Percentiles rank a stretch among this genome's conserved stretches.
phyloP scores from a whole-genome alignment of 2,797 vertebrate species.

The Mormyrus proboscirostris region DNA sequence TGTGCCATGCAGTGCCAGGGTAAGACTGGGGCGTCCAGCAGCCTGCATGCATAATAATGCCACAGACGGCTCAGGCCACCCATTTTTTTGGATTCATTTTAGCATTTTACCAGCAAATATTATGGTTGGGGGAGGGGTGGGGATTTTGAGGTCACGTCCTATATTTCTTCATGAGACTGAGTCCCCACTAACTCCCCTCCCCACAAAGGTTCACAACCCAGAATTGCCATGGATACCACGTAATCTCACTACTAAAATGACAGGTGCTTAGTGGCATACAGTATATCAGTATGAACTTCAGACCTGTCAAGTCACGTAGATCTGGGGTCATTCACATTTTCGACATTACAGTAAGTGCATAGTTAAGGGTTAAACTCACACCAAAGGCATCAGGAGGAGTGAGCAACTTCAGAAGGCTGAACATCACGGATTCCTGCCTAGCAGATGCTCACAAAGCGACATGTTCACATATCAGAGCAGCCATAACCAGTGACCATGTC shows the following conservation, averaged over 20 bases:
- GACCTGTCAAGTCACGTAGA: background rate
- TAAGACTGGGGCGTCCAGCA: background rate
- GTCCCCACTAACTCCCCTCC: background rate
- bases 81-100: no score
- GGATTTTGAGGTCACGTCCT: background rate
- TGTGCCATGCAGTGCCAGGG: background rate
- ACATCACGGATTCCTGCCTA: background rate
- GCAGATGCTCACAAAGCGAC: background rate
- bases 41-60: no score
- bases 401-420: background rate
- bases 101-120: no score
- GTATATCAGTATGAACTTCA: background rate
- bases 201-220: background rate
- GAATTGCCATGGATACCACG: background rate
- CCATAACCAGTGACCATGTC: background rate
- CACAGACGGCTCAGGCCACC: no score
- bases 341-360: background rate
- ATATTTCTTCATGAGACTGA: background rate
- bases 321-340: background rate
- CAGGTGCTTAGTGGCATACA: background rate
- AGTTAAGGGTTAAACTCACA: background rate
- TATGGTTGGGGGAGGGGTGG: no score
- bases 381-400: background rate
- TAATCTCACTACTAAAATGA: background rate
- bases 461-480: background rate